These are phyloP conservation scores for Masticophis lateralis DNA, from an alignment of 2,797 vertebrate genomes.

Conservation along the genomic window DNA sequence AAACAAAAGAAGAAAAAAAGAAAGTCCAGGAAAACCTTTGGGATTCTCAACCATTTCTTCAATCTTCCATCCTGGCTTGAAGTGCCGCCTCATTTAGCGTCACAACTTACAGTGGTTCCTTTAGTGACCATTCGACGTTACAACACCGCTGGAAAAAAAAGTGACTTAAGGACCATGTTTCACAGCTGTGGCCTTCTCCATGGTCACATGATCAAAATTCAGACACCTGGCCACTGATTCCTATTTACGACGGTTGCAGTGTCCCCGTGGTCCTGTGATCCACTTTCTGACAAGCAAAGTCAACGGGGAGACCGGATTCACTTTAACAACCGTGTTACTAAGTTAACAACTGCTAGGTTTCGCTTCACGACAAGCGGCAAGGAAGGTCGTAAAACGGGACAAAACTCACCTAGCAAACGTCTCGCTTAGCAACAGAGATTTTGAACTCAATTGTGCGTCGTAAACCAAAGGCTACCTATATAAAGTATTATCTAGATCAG, in stretches of 20 bases:
- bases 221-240: not conserved
- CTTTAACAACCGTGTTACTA: not conserved
- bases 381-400: not conserved
- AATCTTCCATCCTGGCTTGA: not conserved
- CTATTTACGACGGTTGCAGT: not conserved
- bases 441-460: not conserved
- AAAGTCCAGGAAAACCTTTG: too few species aligned
- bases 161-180: not conserved
- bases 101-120: not conserved
- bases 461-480: not conserved
- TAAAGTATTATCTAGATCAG: not conserved
- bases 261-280: not conserved
- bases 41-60: not conserved
- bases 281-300: not conserved
- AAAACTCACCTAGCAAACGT: not conserved
- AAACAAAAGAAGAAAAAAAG: too few species aligned
- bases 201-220: not conserved
- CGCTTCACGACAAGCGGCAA: not conserved
- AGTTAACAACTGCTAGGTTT: not conserved
- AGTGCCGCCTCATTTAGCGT: not conserved
- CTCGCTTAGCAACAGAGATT: not conserved
- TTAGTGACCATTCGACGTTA: not conserved
- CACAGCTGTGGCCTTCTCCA: not conserved
- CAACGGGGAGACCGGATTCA: not conserved
- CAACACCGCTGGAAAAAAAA: rapidly evolving